These are phyloP conservation scores for Piscicola geometra DNA, from an alignment of 2,888 invertebrate genomes.

Conservation along the genomic window DNA sequence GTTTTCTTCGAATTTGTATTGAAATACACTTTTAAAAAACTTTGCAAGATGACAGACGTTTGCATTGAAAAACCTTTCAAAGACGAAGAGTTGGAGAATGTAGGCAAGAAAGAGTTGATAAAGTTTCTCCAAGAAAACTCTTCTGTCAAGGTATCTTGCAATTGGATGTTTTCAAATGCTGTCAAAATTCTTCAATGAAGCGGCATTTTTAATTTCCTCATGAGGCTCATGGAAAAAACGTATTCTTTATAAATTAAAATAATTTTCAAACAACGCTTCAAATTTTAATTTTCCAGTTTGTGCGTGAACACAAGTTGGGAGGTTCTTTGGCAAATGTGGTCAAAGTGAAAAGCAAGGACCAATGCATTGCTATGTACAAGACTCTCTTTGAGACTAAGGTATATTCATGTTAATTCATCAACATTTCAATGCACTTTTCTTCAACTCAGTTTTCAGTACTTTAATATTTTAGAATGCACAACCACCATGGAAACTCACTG, in stretches of 20 bases:
- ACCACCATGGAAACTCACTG: not conserved
- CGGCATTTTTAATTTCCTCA: too few species aligned
- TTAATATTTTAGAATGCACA: too few species aligned
- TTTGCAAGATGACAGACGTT: slow-evolving; percentile 38
- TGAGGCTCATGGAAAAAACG: too few species aligned
- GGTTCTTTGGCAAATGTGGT: slow-evolving; percentile 44
- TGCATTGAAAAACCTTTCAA: slow-evolving; percentile 37
- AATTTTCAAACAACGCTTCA: too few species aligned
- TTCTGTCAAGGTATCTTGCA: slow-evolving; percentile 40
- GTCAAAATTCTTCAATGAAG: too few species aligned
- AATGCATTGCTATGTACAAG: slow-evolving; percentile 43
- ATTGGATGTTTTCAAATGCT: too few species aligned
- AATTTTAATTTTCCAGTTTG: slow-evolving; percentile 42
- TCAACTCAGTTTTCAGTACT: not conserved
- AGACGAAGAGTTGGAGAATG: slow-evolving; percentile 41
- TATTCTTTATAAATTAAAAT: too few species aligned
- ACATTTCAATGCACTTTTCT: not conserved
- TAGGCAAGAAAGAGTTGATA: slow-evolving; percentile 45
- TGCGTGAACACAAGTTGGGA: slow-evolving; percentile 43
- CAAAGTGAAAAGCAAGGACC: slow-evolving; percentile 45
- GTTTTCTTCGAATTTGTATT: too few species aligned
- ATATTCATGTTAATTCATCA: not conserved
- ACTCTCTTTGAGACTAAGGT: slow-evolving; percentile 45
- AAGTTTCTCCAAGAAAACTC: slow-evolving; percentile 42
- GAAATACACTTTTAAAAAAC: too few species aligned